Evolutionary conservation across 2,797 vertebrate species (phyloP), one percentile per base, ranked within the genome.

Genomic region (Arrhamphus sclerolepis): DNA sequence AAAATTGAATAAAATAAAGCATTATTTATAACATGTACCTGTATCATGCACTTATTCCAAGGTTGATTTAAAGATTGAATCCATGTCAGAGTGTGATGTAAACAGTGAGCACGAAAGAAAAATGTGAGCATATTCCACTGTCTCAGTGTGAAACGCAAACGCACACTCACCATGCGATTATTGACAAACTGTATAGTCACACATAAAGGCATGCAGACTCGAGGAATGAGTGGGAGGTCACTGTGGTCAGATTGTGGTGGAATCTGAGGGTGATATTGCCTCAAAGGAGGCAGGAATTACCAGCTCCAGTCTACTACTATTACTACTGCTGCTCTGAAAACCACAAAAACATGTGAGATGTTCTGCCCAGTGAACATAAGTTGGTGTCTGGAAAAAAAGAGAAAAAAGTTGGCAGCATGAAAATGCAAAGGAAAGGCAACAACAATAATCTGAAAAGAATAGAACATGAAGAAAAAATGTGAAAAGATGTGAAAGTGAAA

Each of bases 241-340:
- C 46, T 81, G 83, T 81, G 82, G 83, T 86, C 83, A 86, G 79
- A 60, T 55, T 81, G 75, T 75, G 39, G 44, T 66, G 42, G 44
- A 76, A 70, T 52, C 68, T 79, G 81, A 87, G 86, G 82, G 85
- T 84, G 78, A 80, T 59, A 66, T 81, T 72, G 69, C 79, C 76
- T 73, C 68, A 51, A 72, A 75, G 72, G 59, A 68, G 71, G 70
- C 74, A 74, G 67, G 60, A 82, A 84, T 85, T 81, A 82, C 70
- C 73, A 78, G 77, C 73, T 77, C 51, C 53, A 58, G 61, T 66
- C 60, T 49, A 54, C 75, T 59, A 55, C 61, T 56, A 73, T 65
- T 76, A 77, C 66, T 46, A 7, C 69, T 46, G 19, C 53, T 73
- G 56, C 69, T 77, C 67, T 75, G 46, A 54, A 77, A 85, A 83